Evolutionary conservation across 1,140 invertebrate genomes (phyloP), one percentile per base, ranked within the genome.

Genomic region (Sminthurides bifidus): DNA sequence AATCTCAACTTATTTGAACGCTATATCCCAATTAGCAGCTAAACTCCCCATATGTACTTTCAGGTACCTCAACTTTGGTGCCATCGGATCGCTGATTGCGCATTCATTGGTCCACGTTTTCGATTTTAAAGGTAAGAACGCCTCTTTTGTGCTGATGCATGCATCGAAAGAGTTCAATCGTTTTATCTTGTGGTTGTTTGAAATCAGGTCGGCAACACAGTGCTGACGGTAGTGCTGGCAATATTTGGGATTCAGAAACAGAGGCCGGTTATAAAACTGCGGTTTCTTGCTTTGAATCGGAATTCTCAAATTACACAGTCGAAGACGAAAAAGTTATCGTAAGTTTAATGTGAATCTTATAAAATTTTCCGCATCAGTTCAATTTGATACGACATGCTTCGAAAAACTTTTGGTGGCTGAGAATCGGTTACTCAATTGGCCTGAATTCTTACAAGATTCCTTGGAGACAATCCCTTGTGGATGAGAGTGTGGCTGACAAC

Each of bases 251-350:
- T 45, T 72, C 76, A 57, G 67, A 70, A 10, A 80, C 79, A 3
- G 75, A 75, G n/a, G 56, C 70, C 27, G 72, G 69, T 6, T 83
- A 82, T 64, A 70, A 76, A 31, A 62, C 76, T 21, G 76, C 77
- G 58, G 73, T 79, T 1, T 70, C 79, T 59, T 84, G 82, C 66
- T 82, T 84, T 52, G 76, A 84, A 35, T 72, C 81, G 24, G 82
- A 84, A 63, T 85, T 84, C 67, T 73, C 75, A 41, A 79, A 77
- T 58, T 83, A 77, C 66, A 76, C 69, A 6, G 68, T 75, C n/a
- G 62, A 68, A 48, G 70, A 75, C 19, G 68, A 77, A 38, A 72
- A 70, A 54, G 71, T 74, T 37, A 66, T 12, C n/a, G 57, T 59
- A 54, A 41, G 41, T 21, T 1, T 17, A 43, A 12, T 43, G 6